Percentiles rank a stretch among this genome's conserved stretches.
Evolutionary conservation across 2,113 vertebrate genomes (phyloP).

Genomic region (Collichthys lucidus): DNA sequence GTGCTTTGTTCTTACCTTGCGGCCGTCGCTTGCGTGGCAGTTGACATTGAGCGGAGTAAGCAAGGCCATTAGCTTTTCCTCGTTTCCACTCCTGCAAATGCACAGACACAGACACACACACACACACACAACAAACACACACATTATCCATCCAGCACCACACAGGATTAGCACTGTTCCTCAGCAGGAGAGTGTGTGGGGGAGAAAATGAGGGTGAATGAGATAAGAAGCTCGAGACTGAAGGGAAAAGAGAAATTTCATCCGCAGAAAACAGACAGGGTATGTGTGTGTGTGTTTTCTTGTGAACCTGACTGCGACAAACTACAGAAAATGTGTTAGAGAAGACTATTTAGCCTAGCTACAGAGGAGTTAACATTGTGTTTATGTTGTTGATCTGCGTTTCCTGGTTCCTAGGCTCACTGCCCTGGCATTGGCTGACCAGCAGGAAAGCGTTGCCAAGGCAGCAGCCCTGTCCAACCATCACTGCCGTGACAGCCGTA

Average conservation of each 20-base stretch:
- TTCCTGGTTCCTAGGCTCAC: slow-evolving; percentile 48
- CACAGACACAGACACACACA: slow-evolving; percentile 36
- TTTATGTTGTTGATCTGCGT: slow-evolving; percentile 21
- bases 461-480: slow-evolving; percentile 37
- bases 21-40: slow-evolving; percentile 97
- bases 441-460: slow-evolving; percentile 52
- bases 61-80: slow-evolving; percentile 99
- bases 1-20: slow-evolving; percentile 89
- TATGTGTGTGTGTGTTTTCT: slow-evolving; percentile 21
- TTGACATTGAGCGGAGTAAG: slow-evolving; percentile 99
- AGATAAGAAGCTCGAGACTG: slow-evolving; percentile 56
- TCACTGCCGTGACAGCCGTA: slow-evolving; percentile 40
- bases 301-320: slow-evolving; percentile 17
- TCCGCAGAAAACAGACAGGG: slow-evolving; percentile 28
- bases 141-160: slow-evolving; percentile 29
- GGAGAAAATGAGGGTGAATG: slow-evolving; percentile 49
- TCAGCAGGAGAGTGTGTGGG: slow-evolving; percentile 35
- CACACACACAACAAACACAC: slow-evolving; percentile 44
- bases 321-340: background rate
- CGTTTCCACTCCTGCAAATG: slow-evolving; percentile 94
- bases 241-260: slow-evolving; percentile 47
- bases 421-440: slow-evolving; percentile 52
- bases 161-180: slow-evolving; percentile 60
- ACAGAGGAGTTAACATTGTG: slow-evolving; percentile 32
- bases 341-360: slow-evolving; percentile 5